Conservation (phyloP, 1,140 invertebrate species). For the Ladona fulva region DNA sequence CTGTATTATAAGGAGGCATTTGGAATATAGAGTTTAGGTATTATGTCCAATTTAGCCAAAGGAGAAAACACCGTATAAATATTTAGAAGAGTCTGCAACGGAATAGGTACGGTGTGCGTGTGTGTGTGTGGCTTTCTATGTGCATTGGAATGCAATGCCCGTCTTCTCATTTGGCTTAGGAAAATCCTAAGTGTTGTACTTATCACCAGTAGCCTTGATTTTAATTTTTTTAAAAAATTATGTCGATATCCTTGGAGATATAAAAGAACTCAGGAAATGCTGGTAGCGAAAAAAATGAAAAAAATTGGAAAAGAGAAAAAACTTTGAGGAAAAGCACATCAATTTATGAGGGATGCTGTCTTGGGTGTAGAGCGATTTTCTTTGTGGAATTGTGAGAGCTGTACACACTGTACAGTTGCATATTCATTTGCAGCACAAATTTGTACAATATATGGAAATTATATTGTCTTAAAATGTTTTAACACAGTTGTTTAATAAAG, state of each 20-base stretch:
- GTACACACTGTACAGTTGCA: not conserved
- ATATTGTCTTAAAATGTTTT: not conserved
- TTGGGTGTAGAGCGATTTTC: not conserved
- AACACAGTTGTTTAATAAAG: conserved; percentile 5
- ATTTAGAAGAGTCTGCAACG: not conserved
- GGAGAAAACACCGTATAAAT: not conserved
- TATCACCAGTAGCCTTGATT: not conserved
- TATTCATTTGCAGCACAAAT: not conserved
- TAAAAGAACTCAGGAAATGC: conserved; percentile 9
- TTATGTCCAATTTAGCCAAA: not conserved
- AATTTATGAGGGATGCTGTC: not conserved
- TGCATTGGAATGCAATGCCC: not conserved
- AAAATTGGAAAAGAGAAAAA: conserved; percentile 10
- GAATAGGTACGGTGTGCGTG: not conserved
- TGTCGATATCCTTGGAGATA: not conserved
- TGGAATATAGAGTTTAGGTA: not conserved
- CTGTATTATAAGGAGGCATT: not conserved
- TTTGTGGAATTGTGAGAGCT: not conserved
- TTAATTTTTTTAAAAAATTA: not conserved
- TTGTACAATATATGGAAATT: conserved; percentile 10
- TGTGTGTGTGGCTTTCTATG: conserved; percentile 8
- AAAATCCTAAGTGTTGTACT: conserved; percentile 1
- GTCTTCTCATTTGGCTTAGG: not conserved
- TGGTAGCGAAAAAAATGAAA: not conserved
- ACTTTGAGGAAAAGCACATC: not conserved